Evolutionary conservation across 2,888 invertebrate species (phyloP).

Genomic region (Drosophila stalkeri): DNA sequence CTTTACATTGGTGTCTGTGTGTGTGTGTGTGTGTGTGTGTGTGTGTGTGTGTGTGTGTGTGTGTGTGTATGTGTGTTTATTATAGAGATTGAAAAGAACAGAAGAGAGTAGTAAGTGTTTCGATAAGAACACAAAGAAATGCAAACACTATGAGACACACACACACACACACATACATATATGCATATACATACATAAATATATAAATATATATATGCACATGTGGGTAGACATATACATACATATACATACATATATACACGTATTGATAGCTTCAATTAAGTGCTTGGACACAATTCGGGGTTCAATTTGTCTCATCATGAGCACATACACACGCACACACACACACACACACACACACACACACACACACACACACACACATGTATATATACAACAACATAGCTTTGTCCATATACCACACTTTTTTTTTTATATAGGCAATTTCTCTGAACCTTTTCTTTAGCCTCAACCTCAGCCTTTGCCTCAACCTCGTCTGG

Average conservation of each 20-base stretch:
- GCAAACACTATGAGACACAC: slow-evolving; percentile 22
- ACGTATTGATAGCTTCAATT: slow-evolving; percentile 76
- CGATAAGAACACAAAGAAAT: slow-evolving; percentile 45
- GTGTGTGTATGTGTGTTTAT: slow-evolving; percentile 14
- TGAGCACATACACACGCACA: slow-evolving; percentile 18
- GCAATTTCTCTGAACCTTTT: slow-evolving; percentile 69
- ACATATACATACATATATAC: slow-evolving; percentile 16
- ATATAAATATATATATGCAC: background rate
- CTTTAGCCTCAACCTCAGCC: slow-evolving; percentile 10
- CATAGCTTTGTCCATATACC: slow-evolving; percentile 29
- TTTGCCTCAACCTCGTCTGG: background rate
- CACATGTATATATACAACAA: background rate
- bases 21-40: background rate
- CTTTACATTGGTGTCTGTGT: slow-evolving; percentile 2
- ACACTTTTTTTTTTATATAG: slow-evolving; percentile 68
- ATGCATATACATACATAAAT: background rate
- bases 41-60: background rate
- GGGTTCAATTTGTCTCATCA: slow-evolving; percentile 66
- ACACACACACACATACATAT: slow-evolving; percentile 1
- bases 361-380: background rate
- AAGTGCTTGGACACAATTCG: slow-evolving; percentile 75
- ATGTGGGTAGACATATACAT: slow-evolving; percentile 1
- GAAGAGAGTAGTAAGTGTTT: slow-evolving; percentile 18
- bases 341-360: slow-evolving; percentile 10
- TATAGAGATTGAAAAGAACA: slow-evolving; percentile 23